Conservation (phyloP, 2,113 vertebrate species). For the Stigmatopora argus region DNA sequence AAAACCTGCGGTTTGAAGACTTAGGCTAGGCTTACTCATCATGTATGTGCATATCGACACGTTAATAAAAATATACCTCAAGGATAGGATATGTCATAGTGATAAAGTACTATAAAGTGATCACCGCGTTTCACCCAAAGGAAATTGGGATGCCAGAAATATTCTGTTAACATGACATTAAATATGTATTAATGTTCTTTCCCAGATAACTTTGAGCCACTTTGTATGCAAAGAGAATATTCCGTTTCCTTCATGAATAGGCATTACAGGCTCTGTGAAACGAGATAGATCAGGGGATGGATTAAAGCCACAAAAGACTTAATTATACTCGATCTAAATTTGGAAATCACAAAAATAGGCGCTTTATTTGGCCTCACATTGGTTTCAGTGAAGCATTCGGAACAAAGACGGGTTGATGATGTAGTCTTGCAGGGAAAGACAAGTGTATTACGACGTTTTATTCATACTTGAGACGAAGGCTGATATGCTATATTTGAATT, state of each 20-base stretch:
- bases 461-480: not conserved
- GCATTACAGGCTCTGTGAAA: constrained; percentile 23
- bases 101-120: not conserved
- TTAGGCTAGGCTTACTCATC: no score
- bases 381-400: not conserved
- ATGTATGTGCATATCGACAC: not conserved
- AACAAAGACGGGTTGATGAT: not conserved
- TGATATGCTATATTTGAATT: not conserved
- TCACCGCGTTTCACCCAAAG: constrained; percentile 25
- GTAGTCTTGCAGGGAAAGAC: not conserved
- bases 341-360: not conserved
- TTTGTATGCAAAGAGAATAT: constrained; percentile 38
- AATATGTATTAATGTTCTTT: constrained; percentile 64
- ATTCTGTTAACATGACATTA: constrained; percentile 65
- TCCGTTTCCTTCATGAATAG: constrained; percentile 37
- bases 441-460: not conserved
- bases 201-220: constrained; percentile 47
- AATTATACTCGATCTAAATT: constrained; percentile 8
- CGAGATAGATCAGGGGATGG: constrained; percentile 17
- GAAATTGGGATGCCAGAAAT: constrained; percentile 52
- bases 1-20: not conserved
- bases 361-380: not conserved
- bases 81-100: not conserved
- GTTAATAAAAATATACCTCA: not conserved
- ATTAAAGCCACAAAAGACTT: constrained; percentile 9